Evolutionary conservation across 2,888 invertebrate species (phyloP), one percentile per base, ranked within the genome.

Genomic region (Cataglyphis rosenhaueri): DNA sequence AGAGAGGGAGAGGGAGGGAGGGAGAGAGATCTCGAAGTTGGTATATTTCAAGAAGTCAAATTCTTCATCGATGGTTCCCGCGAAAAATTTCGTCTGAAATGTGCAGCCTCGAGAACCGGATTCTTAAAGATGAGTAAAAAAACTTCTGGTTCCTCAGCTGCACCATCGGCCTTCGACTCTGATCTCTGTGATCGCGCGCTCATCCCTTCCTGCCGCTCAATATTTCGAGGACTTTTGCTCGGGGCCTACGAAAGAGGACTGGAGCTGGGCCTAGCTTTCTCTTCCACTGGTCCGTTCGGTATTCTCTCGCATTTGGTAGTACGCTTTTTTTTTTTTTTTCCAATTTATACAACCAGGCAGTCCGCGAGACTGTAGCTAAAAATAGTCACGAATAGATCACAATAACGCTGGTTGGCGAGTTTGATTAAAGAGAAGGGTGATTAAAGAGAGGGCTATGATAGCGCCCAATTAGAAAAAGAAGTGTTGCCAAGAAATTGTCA

Each of bases 231-330:
- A 92, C 84, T 83, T 44, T 73, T 82, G 86, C 85, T 86, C 82
- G 88, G 81, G 83, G 83, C 74, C 86, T 86, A 86, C 84, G 86
- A 87, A 85, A 81, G 84, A 84, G 75, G 78, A 70, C 65, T 75
- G 6, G 55, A 78, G 52, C 25, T 84, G 71, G 85, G 82, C 87
- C 89, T 90, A 90, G 91, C 92, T 92, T 92, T 92, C 94, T 95
- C 85, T 95, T 92, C 88, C 85, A 83, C 55, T 61, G 86, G 95
- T 92, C 95, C 95, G 87, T 95, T 95, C 85, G 94, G 95, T n/a
- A 52, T 52, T 82, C 95, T 82, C 95, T 95, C 92, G 95, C 92
- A 87, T 87, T 86, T 86, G 89, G 83, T 83, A 86, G 85, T 81
- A 87, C 84, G 81, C 86, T 89, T 29, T 29, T 29, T 89, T 21